Percentiles rank a stretch among this genome's conserved stretches.
phyloP scores from a whole-genome alignment of 2,113 vertebrate species.

The Podarcis cretensis region DNA sequence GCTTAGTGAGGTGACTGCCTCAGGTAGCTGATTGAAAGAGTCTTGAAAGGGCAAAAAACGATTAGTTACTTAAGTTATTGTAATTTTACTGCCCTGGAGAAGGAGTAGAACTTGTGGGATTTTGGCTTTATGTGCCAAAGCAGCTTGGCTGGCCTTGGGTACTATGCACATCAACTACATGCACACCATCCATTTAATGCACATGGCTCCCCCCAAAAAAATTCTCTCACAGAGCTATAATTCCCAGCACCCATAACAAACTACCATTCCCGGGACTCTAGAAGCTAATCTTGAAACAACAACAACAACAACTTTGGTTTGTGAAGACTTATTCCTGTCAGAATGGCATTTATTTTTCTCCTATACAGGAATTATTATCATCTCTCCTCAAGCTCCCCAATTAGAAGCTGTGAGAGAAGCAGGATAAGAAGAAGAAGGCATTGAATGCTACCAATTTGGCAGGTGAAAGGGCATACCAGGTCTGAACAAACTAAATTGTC shows the following conservation, averaged over 20 bases:
- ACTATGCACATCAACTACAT: not conserved
- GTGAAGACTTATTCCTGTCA: not conserved
- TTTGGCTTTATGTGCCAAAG: not conserved
- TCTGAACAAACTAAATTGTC: conserved; percentile 22
- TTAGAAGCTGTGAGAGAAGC: not conserved
- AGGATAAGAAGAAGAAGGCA: not conserved
- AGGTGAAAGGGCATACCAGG: conserved; percentile 22
- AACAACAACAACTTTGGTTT: not conserved
- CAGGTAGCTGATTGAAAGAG: not conserved
- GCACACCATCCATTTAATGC: too few species aligned
- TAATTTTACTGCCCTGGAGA: not conserved
- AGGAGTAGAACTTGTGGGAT: not conserved
- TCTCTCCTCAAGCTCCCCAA: not conserved
- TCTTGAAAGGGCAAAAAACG: not conserved
- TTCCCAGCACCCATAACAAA: too few species aligned
- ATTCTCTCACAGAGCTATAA: too few species aligned
- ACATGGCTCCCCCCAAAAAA: too few species aligned
- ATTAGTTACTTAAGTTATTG: not conserved
- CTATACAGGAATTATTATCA: not conserved
- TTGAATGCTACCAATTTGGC: not conserved
- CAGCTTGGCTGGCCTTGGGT: too few species aligned
- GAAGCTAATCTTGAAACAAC: not conserved
- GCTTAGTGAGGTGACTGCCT: not conserved
- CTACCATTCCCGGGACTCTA: not conserved
- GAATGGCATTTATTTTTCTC: not conserved